phyloP scores from a whole-genome alignment of 2,797 vertebrate species.

The Rhyacichthys aspro region DNA sequence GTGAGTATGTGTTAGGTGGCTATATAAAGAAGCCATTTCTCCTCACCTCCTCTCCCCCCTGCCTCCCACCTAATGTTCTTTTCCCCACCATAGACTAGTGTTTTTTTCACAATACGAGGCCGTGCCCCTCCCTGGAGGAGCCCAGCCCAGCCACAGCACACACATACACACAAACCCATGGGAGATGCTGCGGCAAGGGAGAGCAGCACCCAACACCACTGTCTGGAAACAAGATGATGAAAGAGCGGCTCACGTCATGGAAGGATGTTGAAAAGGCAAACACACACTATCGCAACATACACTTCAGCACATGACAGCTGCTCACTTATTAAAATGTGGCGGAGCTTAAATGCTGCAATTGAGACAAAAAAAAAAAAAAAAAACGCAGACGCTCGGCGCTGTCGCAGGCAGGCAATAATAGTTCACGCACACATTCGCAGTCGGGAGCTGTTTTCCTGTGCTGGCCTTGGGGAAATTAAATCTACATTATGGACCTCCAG shows the following conservation, averaged over 20 bases:
- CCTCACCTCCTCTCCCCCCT: constrained; percentile 46
- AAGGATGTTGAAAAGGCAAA: constrained; percentile 44
- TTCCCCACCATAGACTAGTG: constrained; percentile 20
- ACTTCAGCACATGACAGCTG: constrained; percentile 53
- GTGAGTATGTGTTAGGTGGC: constrained; percentile 39
- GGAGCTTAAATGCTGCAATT: constrained; percentile 54
- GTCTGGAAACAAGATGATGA: constrained; percentile 76
- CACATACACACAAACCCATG: constrained; percentile 39
- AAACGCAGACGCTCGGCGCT: constrained; percentile 58
- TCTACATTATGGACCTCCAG: constrained; percentile 86
- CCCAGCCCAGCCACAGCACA: constrained; percentile 27
- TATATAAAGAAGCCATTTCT: constrained; percentile 59
- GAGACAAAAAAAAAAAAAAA: constrained; percentile 58
- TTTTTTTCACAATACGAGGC: constrained; percentile 51
- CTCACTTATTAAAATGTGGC: constrained; percentile 52
- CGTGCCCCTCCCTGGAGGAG: constrained; percentile 32
- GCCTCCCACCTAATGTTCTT: constrained; percentile 42
- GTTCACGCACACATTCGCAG: constrained; percentile 49
- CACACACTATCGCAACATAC: constrained; percentile 9
- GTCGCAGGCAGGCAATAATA: constrained; percentile 69
- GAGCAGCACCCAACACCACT: constrained; percentile 67
- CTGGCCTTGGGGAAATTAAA: constrained; percentile 86
- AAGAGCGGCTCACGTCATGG: constrained; percentile 67
- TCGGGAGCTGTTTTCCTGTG: constrained; percentile 82
- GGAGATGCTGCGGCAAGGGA: constrained; percentile 54